A percentile compares a stretch with the other conserved stretches of the same genome.
phyloP scores from a whole-genome alignment of 2,113 vertebrate species.

The Hydrolagus affinis region DNA sequence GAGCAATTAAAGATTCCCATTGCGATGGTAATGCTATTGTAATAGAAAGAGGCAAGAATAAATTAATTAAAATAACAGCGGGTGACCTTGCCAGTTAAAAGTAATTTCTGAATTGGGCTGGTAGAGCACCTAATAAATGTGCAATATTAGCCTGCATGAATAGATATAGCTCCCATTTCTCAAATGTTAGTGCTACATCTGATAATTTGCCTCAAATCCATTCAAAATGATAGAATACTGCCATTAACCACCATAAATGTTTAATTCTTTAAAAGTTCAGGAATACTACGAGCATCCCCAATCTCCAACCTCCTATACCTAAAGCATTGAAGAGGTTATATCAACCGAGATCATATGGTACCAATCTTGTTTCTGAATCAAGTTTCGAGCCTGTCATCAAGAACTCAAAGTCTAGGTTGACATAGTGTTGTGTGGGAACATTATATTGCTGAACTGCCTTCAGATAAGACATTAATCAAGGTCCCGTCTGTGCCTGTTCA shows the following conservation, averaged over 20 bases:
- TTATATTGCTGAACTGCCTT: too few relatives aligned
- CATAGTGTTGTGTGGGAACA: too few relatives aligned
- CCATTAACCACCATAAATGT: not conserved
- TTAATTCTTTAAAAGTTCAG: not conserved
- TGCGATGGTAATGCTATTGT: not conserved
- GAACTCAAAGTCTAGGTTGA: too few relatives aligned
- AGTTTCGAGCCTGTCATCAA: too few relatives aligned
- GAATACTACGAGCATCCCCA: not conserved
- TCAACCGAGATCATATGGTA: too few relatives aligned
- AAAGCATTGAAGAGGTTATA: not conserved
- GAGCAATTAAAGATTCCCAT: not conserved
- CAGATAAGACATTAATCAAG: too few relatives aligned
- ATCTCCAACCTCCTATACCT: not conserved
- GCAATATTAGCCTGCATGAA: not conserved
- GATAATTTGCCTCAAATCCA: not conserved
- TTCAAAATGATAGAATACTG: conserved; percentile 1
- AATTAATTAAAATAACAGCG: conserved; percentile 12
- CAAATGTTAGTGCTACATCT: not conserved
- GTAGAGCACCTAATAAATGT: not conserved
- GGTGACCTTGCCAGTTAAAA: conserved; percentile 20
- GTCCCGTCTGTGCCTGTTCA: too few relatives aligned
- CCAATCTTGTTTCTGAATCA: too few relatives aligned
- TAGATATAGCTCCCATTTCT: not conserved
- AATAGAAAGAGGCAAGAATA: not conserved
- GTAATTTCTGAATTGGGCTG: not conserved